Evolutionary conservation across 2,113 vertebrate species (phyloP).

Genomic region (Rafetus swinhoei): DNA sequence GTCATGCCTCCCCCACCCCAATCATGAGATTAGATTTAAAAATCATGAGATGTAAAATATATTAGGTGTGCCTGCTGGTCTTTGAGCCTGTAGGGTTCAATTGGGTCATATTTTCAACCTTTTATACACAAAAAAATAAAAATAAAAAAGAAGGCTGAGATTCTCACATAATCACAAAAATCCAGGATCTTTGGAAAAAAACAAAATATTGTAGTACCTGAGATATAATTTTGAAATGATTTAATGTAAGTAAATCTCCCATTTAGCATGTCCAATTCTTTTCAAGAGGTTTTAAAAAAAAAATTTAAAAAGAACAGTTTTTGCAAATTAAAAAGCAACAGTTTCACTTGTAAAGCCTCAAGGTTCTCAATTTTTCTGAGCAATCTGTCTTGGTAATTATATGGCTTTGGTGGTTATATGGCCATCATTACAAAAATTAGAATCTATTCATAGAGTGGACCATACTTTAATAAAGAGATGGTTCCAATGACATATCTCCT

Average conservation of each 20-base stretch:
- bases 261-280: neutral
- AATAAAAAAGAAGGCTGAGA: neutral
- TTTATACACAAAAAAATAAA: neutral
- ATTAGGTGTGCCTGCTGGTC: neutral
- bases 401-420: neutral
- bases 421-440: neutral
- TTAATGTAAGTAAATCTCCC: neutral
- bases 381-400: too few relatives aligned
- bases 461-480: neutral
- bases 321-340: neutral
- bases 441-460: neutral
- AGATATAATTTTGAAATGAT: neutral
- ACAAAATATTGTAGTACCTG: neutral
- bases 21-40: neutral
- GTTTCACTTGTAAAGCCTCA: neutral
- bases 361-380: neutral
- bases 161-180: neutral
- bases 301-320: neutral
- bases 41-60: neutral
- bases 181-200: neutral
- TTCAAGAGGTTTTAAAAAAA: neutral
- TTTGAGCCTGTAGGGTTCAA: neutral
- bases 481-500: neutral
- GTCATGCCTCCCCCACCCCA: neutral
- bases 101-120: neutral